Percentiles rank a stretch among this genome's conserved stretches.
Conservation (phyloP, 2,888 invertebrate genomes). For the Anagyrus pseudococci region DNA sequence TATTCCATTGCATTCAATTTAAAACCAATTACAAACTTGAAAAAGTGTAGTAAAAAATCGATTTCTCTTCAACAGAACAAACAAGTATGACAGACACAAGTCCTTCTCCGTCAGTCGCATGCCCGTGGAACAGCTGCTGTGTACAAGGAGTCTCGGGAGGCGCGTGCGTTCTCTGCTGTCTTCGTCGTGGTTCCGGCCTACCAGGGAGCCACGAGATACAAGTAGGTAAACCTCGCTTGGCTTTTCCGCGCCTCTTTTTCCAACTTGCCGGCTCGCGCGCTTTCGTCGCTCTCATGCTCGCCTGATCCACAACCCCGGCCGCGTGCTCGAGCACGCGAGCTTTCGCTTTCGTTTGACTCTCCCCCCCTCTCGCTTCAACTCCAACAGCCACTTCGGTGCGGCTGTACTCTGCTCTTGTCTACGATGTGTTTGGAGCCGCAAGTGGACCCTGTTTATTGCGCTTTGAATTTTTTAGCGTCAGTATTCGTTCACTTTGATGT, state of each 20-base stretch:
- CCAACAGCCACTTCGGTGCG: too few relatives aligned
- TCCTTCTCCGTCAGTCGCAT: too few relatives aligned
- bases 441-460: not conserved
- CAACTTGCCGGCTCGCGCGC: not conserved
- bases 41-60: not conserved
- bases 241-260: not conserved
- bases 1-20: too few relatives aligned
- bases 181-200: conserved; percentile 31
- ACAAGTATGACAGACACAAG: not conserved
- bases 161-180: conserved; percentile 21
- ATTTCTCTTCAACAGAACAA: not conserved
- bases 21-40: not conserved
- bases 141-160: not conserved
- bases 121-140: not conserved
- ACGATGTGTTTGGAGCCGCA: not conserved
- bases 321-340: conserved; percentile 29
- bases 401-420: too few relatives aligned
- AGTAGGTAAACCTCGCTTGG: not conserved
- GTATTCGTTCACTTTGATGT: not conserved
- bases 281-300: not conserved
- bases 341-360: not conserved
- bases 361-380: too few relatives aligned
- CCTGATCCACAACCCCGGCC: conserved; percentile 14
- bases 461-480: not conserved
- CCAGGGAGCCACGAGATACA: conserved; percentile 10